Conservation (phyloP, 2,797 vertebrate genomes). For the Tenualosa ilisha region DNA sequence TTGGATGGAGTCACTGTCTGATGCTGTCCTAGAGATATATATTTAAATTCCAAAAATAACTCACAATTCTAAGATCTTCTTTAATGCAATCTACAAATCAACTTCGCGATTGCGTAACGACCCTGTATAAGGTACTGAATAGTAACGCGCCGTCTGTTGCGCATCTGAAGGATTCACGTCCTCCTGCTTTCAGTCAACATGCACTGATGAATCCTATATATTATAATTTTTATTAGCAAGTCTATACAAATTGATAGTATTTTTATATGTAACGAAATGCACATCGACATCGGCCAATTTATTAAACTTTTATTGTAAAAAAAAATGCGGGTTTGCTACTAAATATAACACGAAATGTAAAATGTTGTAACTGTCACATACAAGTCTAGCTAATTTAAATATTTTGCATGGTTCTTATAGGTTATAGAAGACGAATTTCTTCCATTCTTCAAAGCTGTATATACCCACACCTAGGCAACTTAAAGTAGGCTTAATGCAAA, state of each 20-base stretch:
- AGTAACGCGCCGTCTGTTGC: neutral
- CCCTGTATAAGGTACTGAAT: conserved; percentile 19
- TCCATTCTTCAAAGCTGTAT: too few species aligned
- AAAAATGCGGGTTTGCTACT: too few species aligned
- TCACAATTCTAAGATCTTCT: neutral
- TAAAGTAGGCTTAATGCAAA: too few species aligned
- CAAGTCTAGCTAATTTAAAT: too few species aligned
- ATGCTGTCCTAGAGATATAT: too few species aligned
- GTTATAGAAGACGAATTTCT: too few species aligned
- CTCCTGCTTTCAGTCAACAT: neutral
- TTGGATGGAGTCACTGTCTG: neutral
- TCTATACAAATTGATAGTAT: neutral
- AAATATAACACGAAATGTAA: too few species aligned
- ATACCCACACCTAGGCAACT: too few species aligned
- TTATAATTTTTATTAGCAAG: neutral
- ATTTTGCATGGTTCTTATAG: too few species aligned
- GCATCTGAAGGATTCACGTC: neutral
- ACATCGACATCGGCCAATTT: neutral
- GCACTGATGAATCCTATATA: neutral
- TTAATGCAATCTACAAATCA: neutral
- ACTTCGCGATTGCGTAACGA: neutral
- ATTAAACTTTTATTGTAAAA: neutral
- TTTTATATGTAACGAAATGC: neutral
- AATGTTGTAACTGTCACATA: too few species aligned
- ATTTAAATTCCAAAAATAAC: too few species aligned